Conservation (phyloP, 1,140 invertebrate genomes). For the Thereuonema tuberculata region DNA sequence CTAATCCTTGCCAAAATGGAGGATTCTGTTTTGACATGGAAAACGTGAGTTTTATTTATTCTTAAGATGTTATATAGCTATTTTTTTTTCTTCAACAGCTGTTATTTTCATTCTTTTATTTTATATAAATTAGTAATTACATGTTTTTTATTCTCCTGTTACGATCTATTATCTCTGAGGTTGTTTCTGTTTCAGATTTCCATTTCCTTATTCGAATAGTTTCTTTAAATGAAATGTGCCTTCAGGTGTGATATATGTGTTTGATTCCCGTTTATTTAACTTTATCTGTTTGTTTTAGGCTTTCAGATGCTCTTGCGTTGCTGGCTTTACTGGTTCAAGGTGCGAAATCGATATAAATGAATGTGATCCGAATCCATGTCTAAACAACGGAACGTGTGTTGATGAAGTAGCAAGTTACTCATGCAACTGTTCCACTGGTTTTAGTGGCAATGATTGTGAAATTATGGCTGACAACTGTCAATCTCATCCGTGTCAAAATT, state of each 20-base stretch:
- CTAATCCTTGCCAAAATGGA: conserved; percentile 57
- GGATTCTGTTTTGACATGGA: conserved; percentile 63
- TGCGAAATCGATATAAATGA: conserved; percentile 38
- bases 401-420: conserved; percentile 33
- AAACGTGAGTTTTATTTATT: conserved; percentile 64
- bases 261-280: too few species aligned
- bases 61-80: conserved; percentile 72
- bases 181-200: too few species aligned
- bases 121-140: too few species aligned
- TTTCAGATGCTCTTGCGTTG: too few species aligned
- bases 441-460: conserved; percentile 67
- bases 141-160: too few species aligned
- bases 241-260: too few species aligned
- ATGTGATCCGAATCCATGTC: conserved; percentile 39
- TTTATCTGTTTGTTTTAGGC: too few species aligned
- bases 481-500: conserved; percentile 28
- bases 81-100: conserved; percentile 50
- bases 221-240: too few species aligned
- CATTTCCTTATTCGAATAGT: too few species aligned
- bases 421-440: conserved; percentile 70
- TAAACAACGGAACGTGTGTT: conserved; percentile 52
- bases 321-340: conserved; percentile 44
- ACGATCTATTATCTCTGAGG: too few species aligned
- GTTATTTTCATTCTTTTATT: background rate
- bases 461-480: conserved; percentile 26